These are phyloP conservation scores for Catharus bicknelli DNA, from an alignment of 2,113 vertebrate genomes.

Conservation along the genomic window DNA sequence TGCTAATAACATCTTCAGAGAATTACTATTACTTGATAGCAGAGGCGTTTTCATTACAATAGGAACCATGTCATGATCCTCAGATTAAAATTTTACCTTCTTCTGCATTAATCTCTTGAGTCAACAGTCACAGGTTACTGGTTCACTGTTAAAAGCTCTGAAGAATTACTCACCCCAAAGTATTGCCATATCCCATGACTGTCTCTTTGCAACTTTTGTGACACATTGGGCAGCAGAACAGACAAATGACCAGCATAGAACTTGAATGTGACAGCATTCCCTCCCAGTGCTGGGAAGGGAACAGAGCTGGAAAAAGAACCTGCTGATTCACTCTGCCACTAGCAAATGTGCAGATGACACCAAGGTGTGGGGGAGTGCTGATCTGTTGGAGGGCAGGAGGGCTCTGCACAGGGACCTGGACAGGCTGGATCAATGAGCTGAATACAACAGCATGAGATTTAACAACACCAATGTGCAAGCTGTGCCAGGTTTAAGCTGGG, in stretches of 20 bases:
- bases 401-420: background rate
- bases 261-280: background rate
- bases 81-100: background rate
- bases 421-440: background rate
- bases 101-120: background rate
- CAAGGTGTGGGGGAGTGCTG: background rate
- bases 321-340: background rate
- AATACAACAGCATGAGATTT: background rate
- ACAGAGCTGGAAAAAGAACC: background rate
- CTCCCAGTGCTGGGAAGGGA: background rate
- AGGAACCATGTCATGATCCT: background rate
- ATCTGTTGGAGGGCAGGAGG: background rate
- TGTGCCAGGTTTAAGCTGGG: background rate
- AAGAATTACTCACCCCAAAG: background rate
- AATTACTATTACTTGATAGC: background rate
- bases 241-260: background rate
- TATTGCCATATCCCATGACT: background rate
- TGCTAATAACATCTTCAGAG: slow-evolving; percentile 11
- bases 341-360: background rate
- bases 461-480: background rate
- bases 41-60: background rate
- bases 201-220: background rate
- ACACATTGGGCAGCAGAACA: background rate
- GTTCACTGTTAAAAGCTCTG: background rate
- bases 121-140: background rate